Percentiles rank a stretch among this genome's conserved stretches.
Evolutionary conservation across 2,797 vertebrate species (phyloP).

Genomic region (Lagorchestes hirsutus): DNA sequence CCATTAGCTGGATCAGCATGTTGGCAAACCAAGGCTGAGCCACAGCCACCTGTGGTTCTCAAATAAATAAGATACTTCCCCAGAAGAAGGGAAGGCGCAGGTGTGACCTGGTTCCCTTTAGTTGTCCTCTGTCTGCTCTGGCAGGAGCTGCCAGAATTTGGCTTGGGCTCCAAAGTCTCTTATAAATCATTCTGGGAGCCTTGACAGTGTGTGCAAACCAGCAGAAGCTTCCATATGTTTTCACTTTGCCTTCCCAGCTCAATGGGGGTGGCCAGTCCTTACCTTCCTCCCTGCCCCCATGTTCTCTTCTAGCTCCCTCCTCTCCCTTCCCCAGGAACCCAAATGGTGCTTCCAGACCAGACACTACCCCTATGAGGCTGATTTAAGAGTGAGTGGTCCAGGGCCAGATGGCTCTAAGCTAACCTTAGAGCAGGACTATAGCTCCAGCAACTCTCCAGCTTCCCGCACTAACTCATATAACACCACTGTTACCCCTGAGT

Average conservation of each 20-base stretch:
- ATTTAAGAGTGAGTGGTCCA: constrained; percentile 10
- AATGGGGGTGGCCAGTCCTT: accelerated
- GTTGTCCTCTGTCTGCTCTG: constrained; percentile 8
- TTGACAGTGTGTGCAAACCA: constrained; percentile 14
- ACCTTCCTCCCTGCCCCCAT: constrained; percentile 2
- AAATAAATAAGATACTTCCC: constrained; percentile 72
- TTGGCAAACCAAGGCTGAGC: constrained; percentile 78
- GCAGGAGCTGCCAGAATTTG: constrained; percentile 59
- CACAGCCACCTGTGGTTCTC: constrained; percentile 78
- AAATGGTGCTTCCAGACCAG: not conserved
- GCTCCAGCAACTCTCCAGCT: not conserved
- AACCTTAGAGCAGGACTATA: not conserved
- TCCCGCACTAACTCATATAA: not conserved
- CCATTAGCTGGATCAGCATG: constrained; percentile 45
- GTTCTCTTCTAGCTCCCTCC: not conserved
- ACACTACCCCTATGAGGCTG: not conserved
- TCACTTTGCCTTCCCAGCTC: constrained; percentile 54
- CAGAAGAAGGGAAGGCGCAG: constrained; percentile 72
- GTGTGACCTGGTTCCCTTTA: constrained; percentile 69
- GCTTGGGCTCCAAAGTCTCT: constrained; percentile 25
- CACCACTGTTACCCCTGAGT: not conserved
- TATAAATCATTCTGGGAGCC: constrained; percentile 41
- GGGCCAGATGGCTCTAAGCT: not conserved
- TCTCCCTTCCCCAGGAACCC: constrained; percentile 23
- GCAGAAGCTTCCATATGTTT: constrained; percentile 45